Conservation (phyloP, 35 echinoderm and acorn worm species). For the Acanthaster planci region DNA sequence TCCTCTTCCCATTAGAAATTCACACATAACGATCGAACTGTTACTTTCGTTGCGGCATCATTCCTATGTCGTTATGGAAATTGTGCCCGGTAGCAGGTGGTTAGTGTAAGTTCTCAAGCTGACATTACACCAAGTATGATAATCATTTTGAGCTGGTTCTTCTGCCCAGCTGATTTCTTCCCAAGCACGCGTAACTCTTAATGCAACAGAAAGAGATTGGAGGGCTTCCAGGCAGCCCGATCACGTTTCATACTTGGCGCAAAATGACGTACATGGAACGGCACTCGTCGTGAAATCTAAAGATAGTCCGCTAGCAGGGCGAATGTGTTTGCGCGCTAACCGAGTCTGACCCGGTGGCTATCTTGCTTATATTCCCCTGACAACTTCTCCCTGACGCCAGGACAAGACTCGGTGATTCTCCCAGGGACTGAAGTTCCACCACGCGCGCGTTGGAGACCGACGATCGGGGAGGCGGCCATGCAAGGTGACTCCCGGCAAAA, state of each 20-base stretch:
- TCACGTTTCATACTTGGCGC: conserved; percentile 1
- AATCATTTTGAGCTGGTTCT: too few relatives aligned
- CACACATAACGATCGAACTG: too few relatives aligned
- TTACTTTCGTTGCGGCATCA: too few relatives aligned
- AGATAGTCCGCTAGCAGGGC: background rate
- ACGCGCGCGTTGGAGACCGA: background rate
- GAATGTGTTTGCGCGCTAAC: background rate
- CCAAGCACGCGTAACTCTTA: background rate
- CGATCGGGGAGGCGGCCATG: background rate
- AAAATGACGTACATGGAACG: background rate
- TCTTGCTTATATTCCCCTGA: background rate
- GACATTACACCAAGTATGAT: too few relatives aligned
- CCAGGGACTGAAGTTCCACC: background rate
- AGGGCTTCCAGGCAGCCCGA: background rate
- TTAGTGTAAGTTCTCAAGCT: too few relatives aligned
- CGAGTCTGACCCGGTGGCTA: background rate
- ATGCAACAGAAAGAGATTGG: background rate
- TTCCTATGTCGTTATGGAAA: too few relatives aligned
- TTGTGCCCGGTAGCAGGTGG: too few relatives aligned
- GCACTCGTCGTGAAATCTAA: background rate
- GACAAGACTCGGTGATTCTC: background rate
- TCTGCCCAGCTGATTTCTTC: too few relatives aligned
- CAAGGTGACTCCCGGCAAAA: background rate
- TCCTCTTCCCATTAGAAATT: too few relatives aligned
- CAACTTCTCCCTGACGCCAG: too few relatives aligned